Evolutionary conservation across 2,797 vertebrate species (phyloP).

Genomic region (Choloepus didactylus): DNA sequence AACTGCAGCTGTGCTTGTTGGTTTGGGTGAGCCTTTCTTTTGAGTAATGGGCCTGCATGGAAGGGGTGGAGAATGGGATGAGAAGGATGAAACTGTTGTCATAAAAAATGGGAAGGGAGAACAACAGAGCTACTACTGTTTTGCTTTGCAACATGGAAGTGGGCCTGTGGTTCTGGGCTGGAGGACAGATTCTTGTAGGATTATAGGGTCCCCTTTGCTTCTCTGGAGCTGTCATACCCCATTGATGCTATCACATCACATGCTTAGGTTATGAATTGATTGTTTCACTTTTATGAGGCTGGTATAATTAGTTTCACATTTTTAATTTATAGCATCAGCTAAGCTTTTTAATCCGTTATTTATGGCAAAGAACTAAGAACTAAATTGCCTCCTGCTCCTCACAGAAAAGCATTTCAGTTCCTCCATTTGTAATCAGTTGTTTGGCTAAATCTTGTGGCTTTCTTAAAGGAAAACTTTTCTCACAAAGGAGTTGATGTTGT

Average conservation of each 20-base stretch:
- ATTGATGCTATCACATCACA: slow-evolving; percentile 65
- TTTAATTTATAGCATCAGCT: slow-evolving; percentile 80
- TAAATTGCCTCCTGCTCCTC: slow-evolving; percentile 63
- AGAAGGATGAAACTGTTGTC: slow-evolving; percentile 65
- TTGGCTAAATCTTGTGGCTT: slow-evolving; percentile 52
- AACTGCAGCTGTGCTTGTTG: slow-evolving; percentile 69
- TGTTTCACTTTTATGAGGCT: slow-evolving; percentile 74
- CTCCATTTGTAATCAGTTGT: slow-evolving; percentile 51
- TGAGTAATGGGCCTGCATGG: slow-evolving; percentile 74
- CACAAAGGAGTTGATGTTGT: background rate
- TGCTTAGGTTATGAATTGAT: slow-evolving; percentile 79
- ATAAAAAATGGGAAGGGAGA: slow-evolving; percentile 51
- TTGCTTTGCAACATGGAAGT: slow-evolving; percentile 4
- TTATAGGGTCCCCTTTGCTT: background rate
- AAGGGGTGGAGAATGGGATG: slow-evolving; percentile 67
- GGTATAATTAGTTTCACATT: slow-evolving; percentile 80
- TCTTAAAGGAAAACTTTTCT: slow-evolving; percentile 62
- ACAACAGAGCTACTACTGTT: slow-evolving; percentile 71
- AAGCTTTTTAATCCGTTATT: slow-evolving; percentile 79
- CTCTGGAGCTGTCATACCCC: background rate
- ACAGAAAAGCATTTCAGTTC: slow-evolving; percentile 4
- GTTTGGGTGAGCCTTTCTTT: slow-evolving; percentile 77
- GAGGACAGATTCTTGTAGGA: slow-evolving; percentile 44
- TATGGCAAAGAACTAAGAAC: slow-evolving; percentile 79
- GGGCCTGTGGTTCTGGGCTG: slow-evolving; percentile 40